Conservation (phyloP, 2,113 vertebrate genomes). For the Notechis scutatus region DNA sequence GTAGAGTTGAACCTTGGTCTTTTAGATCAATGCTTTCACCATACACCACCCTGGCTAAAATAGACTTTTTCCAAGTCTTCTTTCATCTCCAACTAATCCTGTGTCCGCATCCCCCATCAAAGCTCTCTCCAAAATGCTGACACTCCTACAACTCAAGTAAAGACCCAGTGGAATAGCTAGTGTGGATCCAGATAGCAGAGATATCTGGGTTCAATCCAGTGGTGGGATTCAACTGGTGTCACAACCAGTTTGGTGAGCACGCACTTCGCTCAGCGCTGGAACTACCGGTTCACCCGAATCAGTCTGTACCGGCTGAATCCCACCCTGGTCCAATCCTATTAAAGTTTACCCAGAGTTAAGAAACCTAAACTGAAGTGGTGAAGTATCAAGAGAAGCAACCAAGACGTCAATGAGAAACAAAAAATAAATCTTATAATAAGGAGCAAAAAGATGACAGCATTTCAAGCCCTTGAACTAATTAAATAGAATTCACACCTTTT, state of each 20-base stretch:
- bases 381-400: conserved; percentile 36
- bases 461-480: conserved; percentile 21
- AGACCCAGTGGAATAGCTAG: too few species aligned
- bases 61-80: too few species aligned
- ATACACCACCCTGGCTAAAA: too few species aligned
- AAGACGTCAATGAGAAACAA: background rate
- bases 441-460: conserved; percentile 41
- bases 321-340: background rate
- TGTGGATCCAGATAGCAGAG: background rate
- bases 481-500: conserved; percentile 45
- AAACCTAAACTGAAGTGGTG: background rate
- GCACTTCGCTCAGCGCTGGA: too few species aligned
- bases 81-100: background rate
- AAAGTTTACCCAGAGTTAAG: background rate
- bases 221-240: too few species aligned
- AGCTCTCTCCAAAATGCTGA: background rate
- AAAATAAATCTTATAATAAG: conserved; percentile 33
- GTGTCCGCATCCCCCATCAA: background rate
- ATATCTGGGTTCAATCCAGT: background rate
- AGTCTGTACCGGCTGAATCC: too few species aligned
- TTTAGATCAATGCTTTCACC: too few species aligned
- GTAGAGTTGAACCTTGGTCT: background rate
- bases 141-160: background rate
- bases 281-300: too few species aligned
- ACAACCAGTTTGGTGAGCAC: too few species aligned